Percentiles rank a stretch among this genome's conserved stretches.
These are phyloP conservation scores for Pomatostomus ruficeps DNA, from an alignment of 2,113 vertebrate genomes.

Conservation along the genomic window DNA sequence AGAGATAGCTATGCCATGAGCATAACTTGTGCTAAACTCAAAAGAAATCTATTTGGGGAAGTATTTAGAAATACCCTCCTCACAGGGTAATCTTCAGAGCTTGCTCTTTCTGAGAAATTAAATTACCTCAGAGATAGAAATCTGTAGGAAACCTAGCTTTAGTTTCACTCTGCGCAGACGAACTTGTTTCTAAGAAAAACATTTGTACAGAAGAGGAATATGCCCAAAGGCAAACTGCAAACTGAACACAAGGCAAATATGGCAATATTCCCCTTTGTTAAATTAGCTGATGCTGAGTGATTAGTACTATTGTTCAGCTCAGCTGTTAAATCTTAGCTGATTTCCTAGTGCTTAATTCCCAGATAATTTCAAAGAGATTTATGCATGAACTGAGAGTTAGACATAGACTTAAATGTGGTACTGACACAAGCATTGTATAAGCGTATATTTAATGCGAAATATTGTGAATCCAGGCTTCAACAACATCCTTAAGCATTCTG, in stretches of 20 bases:
- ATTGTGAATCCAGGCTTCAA: neutral
- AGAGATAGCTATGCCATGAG: neutral
- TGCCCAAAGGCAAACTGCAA: neutral
- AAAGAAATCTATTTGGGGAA: neutral
- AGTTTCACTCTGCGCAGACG: neutral
- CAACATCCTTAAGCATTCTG: neutral
- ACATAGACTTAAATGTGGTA: neutral
- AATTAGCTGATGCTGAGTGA: neutral
- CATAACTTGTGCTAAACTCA: neutral
- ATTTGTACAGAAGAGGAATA: neutral
- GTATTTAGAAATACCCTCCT: neutral
- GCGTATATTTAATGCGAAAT: neutral
- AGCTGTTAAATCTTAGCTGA: slow-evolving; percentile 10
- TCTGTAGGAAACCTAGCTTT: neutral
- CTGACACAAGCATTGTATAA: neutral
- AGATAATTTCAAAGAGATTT: neutral
- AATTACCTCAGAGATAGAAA: neutral
- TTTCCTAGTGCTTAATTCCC: neutral
- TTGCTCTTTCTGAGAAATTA: neutral
- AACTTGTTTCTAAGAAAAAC: neutral
- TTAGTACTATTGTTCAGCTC: neutral
- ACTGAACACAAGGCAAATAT: neutral
- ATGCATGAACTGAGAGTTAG: neutral
- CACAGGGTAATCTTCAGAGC: neutral
- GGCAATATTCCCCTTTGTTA: neutral